Evolutionary conservation across 2,888 invertebrate species (phyloP), one percentile per base, ranked within the genome.

Genomic region (Athrips mouffetella): DNA sequence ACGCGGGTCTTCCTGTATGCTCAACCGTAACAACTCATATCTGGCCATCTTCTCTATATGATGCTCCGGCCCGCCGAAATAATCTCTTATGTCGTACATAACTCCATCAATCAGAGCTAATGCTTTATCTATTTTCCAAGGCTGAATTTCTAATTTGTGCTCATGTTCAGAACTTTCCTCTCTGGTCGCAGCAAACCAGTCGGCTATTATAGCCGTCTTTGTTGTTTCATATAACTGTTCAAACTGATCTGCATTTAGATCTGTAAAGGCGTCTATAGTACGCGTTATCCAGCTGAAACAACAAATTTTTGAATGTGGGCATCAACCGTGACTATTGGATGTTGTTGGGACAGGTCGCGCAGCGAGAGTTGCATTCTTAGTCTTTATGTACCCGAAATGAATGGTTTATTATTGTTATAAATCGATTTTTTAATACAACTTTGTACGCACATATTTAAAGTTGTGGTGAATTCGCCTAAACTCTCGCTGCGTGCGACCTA

Each of bases 171-270:
- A 8, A 1, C 7, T 15, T 7, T 7, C 2, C 8, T 10, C 6
- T 7, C 21, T 25, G 13, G 40, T 21, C 15, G 2, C 13, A 10
- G 48, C 59, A 2, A 81, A 56, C 77, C 76, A 80, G 30, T 67
- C 46, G 1, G 55, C 29, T 1, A 77, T 44, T 7, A 67, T 48
- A 18, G 60, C 61, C 0, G 77, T 70, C 50, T 67, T 73, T 7
- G 76, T 77, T 0, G 72, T 72, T 49, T 64, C 13, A 25, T 70
- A 80, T 13, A 85, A 48, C 20, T 54, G 48, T 0, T 55, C 2
- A 80, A 58, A 31, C 75, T 61, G 0, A 49, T 3, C 23, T 56
- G n/a, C 1, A 10, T 20, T 20, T 2, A 37, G 10, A 2, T n/a
- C 5, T 1, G n/a, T 1, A 10, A 37, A 18, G 10, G 8, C n/a